Base-by-base conservation (phyloP, 2,113 vertebrate species). In the Hypocryptadius cinnamomeus region DNA sequence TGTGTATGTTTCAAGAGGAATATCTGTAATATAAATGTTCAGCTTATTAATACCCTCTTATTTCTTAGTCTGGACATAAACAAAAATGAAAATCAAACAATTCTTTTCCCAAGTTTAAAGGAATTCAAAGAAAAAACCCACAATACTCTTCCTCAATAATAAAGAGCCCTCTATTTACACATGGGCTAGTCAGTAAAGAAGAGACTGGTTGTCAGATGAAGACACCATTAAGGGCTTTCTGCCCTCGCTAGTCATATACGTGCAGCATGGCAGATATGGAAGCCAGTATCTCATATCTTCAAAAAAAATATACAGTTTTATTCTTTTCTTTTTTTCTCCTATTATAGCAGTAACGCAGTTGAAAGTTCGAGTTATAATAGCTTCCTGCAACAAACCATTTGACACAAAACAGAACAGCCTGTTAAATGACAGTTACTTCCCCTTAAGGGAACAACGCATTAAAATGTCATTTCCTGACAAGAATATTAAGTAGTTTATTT, bases 381-480 rank as follows among this genome's bases (percentile, higher is more conserved):
- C 97, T 98, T 98, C 98, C 97, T 98, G 97, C 95, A 96, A 98
- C 96, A 97, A 96, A 97, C 89, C 79, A 96, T 88, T 86, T 95
- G 94, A 98, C 95, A 96, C 86, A 92, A 95, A 96, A 96, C 96
- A 97, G 94, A 96, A 97, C 85, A 97, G 92, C 88, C 96, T 96
- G 91, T 90, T 94, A 95, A 93, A 97, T 95, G 93, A 97, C 92
- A 98, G 95, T 95, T 92, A 92, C 90, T 95, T 94, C 92, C 93
- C 95, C 92, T 97, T 94, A 95, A 96, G 96, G 97, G 97, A 97
- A 97, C 94, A 90, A 97, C 97, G 96, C 89, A 94, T 95, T 95
- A 94, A 94, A 89, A 94, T 96, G 94, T 93, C 95, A 96, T 96
- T 95, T 97, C 96, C 95, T 97, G 96, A 96, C 93, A 92, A 94